Evolutionary conservation across 2,888 invertebrate species (phyloP).

Genomic region (Cylloceria caligata): DNA sequence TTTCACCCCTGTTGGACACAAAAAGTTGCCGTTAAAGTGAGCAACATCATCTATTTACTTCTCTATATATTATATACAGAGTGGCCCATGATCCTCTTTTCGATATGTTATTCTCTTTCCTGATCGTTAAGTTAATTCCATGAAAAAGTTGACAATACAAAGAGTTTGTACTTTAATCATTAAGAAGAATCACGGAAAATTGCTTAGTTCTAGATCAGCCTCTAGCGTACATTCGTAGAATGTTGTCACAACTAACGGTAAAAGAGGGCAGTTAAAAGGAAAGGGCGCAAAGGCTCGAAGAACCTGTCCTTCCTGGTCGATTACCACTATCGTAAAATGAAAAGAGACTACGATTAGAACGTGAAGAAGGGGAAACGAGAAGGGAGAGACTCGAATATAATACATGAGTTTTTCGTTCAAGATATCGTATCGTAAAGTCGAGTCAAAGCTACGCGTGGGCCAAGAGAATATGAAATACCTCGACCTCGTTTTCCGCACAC

Average conservation of each 20-base stretch:
- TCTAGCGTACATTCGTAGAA: slow-evolving; percentile 3
- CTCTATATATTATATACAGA: not conserved
- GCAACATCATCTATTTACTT: not conserved
- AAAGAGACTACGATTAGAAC: slow-evolving; percentile 30
- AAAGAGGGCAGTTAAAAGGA: not conserved
- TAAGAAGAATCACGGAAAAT: not conserved
- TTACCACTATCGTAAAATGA: slow-evolving; percentile 54
- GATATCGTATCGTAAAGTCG: slow-evolving; percentile 44
- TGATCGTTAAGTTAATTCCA: not conserved
- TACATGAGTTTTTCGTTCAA: slow-evolving; percentile 39
- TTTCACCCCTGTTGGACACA: not conserved
- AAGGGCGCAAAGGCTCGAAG: slow-evolving; percentile 47
- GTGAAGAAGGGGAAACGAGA: slow-evolving; percentile 20
- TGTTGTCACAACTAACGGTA: slow-evolving; percentile 1
- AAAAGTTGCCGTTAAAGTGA: slow-evolving; percentile 29
- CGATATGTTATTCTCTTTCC: not conserved
- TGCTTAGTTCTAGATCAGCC: not conserved
- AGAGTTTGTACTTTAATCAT: too few species aligned
- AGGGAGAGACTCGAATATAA: slow-evolving; percentile 25
- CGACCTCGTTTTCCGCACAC: slow-evolving; percentile 61
- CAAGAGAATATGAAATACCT: slow-evolving; percentile 62
- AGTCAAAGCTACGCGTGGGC: slow-evolving; percentile 29
- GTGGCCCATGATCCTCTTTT: not conserved
- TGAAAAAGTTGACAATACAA: not conserved
- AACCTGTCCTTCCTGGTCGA: slow-evolving; percentile 68